Conservation (phyloP, 1,140 invertebrate species). For the Acromyrmex charruanus region DNA sequence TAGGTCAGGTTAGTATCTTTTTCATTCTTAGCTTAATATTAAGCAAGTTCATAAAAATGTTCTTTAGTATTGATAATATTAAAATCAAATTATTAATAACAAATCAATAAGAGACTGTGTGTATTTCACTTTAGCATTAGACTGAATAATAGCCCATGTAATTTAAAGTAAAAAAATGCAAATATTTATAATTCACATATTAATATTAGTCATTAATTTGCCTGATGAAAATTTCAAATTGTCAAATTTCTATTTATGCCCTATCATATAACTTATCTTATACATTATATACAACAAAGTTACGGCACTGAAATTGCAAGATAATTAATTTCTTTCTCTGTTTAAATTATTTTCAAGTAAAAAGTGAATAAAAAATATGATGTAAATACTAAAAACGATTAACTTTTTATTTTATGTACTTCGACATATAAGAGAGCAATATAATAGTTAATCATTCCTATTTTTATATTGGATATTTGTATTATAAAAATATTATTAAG, state of each 20-base stretch:
- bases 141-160: not conserved
- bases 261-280: not conserved
- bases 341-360: not conserved
- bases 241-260: not conserved
- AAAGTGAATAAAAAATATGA: not conserved
- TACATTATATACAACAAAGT: not conserved
- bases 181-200: not conserved
- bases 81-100: not conserved
- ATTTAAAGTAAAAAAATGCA: not conserved
- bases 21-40: too few species aligned
- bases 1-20: too few species aligned
- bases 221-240: not conserved
- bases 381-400: not conserved
- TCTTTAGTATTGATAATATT: not conserved
- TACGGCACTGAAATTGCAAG: not conserved
- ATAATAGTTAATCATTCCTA: not conserved
- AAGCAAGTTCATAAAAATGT: not conserved
- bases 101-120: not conserved
- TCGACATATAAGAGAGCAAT: not conserved
- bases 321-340: not conserved
- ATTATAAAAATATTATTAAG: not conserved
- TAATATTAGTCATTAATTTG: not conserved
- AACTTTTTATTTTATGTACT: not conserved
- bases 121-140: not conserved
- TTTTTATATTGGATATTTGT: not conserved